phyloP scores from a whole-genome alignment of 37 sponge, comb jelly and placozoan species.

The Ianthella basta region DNA sequence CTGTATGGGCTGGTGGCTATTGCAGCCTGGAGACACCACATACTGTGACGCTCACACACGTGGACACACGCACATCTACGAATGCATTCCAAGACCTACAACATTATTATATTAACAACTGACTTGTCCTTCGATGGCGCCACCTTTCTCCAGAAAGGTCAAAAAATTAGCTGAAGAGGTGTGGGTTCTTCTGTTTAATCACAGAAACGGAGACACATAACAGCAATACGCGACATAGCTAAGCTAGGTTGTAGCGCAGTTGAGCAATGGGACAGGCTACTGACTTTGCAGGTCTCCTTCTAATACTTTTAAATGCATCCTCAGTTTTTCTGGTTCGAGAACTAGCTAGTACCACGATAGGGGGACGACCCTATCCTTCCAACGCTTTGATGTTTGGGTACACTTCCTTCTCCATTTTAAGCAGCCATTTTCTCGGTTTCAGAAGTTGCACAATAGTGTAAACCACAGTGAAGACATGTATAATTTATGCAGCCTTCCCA shows the following conservation, averaged over 20 bases:
- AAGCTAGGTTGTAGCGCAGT: background rate
- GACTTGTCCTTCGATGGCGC: slow-evolving; percentile 57
- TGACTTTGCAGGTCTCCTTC: slow-evolving; percentile 45
- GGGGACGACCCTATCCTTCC: slow-evolving; percentile 68
- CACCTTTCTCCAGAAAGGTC: slow-evolving; percentile 80
- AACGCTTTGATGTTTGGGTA: slow-evolving; percentile 17
- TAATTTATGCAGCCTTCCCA: too few species aligned
- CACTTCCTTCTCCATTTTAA: slow-evolving; percentile 7
- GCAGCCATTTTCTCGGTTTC: too few species aligned
- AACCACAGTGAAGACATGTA: too few species aligned
- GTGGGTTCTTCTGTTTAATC: slow-evolving; percentile 63
- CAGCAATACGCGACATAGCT: background rate
- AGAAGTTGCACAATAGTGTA: too few species aligned
- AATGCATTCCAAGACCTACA: too few species aligned
- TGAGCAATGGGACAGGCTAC: background rate
- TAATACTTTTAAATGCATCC: slow-evolving; percentile 56
- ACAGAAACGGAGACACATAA: background rate
- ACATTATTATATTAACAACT: too few species aligned
- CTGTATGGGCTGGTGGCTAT: too few species aligned
- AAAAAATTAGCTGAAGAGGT: slow-evolving; percentile 54
- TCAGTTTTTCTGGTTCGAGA: slow-evolving; percentile 63
- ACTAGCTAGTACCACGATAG: slow-evolving; percentile 78
- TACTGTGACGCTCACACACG: too few species aligned
- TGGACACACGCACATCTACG: too few species aligned
- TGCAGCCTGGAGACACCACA: too few species aligned